These are phyloP conservation scores for Nephila pilipes DNA, from an alignment of 1,140 invertebrate genomes.

Conservation along the genomic window DNA sequence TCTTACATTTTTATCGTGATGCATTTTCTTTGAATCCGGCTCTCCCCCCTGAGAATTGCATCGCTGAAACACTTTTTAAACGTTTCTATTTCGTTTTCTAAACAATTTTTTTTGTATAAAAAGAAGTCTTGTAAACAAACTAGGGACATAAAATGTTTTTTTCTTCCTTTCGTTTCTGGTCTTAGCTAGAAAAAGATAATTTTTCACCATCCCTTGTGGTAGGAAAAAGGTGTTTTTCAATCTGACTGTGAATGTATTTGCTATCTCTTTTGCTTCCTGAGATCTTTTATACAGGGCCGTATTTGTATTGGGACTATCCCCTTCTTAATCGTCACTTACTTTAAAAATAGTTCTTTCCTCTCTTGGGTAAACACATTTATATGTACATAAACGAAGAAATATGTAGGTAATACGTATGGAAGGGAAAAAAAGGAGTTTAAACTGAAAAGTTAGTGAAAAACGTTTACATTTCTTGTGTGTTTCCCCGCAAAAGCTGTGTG, in stretches of 20 bases:
- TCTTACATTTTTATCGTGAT: background rate
- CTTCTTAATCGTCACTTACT: slow-evolving; percentile 46
- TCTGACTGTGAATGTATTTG: slow-evolving; percentile 56
- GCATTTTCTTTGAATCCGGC: background rate
- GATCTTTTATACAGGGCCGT: slow-evolving; percentile 21
- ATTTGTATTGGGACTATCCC: slow-evolving; percentile 7
- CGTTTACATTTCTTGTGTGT: slow-evolving; percentile 56
- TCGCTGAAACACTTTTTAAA: slow-evolving; percentile 35
- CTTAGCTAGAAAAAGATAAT: slow-evolving; percentile 12
- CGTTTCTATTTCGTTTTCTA: slow-evolving; percentile 41
- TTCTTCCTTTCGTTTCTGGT: background rate
- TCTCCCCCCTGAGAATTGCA: background rate
- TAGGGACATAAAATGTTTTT: slow-evolving; percentile 4
- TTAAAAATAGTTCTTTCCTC: slow-evolving; percentile 57
- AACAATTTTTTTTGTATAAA: slow-evolving; percentile 27
- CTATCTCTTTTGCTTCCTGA: slow-evolving; percentile 9
- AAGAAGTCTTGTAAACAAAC: slow-evolving; percentile 54
- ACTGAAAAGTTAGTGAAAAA: slow-evolving; percentile 58
- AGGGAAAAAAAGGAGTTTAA: background rate
- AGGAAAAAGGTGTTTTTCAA: slow-evolving; percentile 57
- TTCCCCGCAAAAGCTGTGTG: slow-evolving; percentile 42
- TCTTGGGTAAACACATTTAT: slow-evolving; percentile 55
- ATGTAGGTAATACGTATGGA: slow-evolving; percentile 14
- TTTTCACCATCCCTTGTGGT: slow-evolving; percentile 43
- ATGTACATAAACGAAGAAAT: slow-evolving; percentile 42